Conservation (phyloP, 2,797 vertebrate genomes). For the Hypotaenidia philippensis region DNA sequence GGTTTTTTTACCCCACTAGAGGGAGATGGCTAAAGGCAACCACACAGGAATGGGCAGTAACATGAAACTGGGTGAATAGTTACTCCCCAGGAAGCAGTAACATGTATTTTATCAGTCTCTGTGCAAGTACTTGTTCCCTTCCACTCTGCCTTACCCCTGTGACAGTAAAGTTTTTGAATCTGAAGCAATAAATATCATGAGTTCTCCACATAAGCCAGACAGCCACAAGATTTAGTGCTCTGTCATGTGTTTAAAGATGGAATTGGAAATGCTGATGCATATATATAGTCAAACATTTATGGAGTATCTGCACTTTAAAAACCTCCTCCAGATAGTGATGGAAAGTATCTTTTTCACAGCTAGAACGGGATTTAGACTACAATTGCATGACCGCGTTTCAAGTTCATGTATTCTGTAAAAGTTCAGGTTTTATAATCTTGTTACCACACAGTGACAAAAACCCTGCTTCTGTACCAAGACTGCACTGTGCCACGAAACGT, state of each 20-base stretch:
- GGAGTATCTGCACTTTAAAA: not conserved
- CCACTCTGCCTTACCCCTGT: not conserved
- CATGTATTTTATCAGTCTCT: not conserved
- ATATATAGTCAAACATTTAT: not conserved
- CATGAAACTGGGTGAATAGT: accelerated
- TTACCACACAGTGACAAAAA: not conserved
- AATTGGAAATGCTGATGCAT: not conserved
- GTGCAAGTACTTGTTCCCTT: not conserved
- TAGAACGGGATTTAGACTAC: not conserved
- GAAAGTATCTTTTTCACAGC: not conserved
- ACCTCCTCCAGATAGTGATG: not conserved
- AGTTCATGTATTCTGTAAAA: not conserved
- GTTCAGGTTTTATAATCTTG: not conserved
- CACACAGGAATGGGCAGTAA: not conserved
- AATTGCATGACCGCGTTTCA: not conserved
- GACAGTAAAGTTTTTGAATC: not conserved
- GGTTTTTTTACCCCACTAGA: not conserved
- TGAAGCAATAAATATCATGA: not conserved
- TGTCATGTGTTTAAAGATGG: not conserved
- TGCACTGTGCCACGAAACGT: not conserved
- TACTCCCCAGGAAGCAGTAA: not conserved
- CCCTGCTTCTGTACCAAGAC: not conserved
- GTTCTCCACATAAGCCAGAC: not conserved
- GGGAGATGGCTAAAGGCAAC: not conserved
- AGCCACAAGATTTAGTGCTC: not conserved